Conservation (phyloP, 2,888 invertebrate genomes). For the Antitype chi region DNA sequence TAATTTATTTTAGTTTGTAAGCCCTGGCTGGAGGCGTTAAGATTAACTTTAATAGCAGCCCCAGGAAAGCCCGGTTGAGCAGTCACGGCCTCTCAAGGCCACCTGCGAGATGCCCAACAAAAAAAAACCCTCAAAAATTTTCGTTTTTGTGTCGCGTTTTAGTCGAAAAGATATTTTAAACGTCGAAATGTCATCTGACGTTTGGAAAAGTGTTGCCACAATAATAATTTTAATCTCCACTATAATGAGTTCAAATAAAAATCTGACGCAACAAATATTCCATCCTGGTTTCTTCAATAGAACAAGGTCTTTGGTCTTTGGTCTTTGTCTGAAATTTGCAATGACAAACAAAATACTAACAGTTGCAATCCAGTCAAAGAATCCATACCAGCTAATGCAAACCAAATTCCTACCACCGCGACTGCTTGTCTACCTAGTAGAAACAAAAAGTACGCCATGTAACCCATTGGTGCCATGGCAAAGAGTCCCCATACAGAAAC, state of each 20-base stretch:
- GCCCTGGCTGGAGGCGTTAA: no score
- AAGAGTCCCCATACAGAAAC: not conserved
- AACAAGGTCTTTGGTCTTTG: not conserved
- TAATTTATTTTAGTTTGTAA: no score
- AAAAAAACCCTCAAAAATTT: no score
- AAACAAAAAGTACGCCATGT: not conserved
- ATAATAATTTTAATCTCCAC: not conserved
- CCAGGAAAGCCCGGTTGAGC: no score
- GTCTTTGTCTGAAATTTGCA: not conserved
- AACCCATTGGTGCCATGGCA: not conserved
- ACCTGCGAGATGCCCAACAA: no score
- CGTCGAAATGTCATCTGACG: not conserved
- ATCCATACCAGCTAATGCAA: not conserved
- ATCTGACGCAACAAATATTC: not conserved
- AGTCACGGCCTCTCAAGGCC: no score
- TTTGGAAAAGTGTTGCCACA: not conserved
- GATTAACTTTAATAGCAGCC: no score
- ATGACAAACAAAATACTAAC: not conserved
- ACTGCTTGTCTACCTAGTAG: constrained; percentile 1
- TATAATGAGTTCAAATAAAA: not conserved
- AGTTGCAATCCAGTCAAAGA: not conserved
- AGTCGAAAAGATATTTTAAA: not conserved
- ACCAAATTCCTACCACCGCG: not conserved
- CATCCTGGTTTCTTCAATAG: not conserved
- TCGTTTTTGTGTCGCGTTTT: no score